Evolutionary conservation across 2,113 vertebrate genomes (phyloP), one percentile per base, ranked within the genome.

Genomic region (Sylvilagus bachmani): DNA sequence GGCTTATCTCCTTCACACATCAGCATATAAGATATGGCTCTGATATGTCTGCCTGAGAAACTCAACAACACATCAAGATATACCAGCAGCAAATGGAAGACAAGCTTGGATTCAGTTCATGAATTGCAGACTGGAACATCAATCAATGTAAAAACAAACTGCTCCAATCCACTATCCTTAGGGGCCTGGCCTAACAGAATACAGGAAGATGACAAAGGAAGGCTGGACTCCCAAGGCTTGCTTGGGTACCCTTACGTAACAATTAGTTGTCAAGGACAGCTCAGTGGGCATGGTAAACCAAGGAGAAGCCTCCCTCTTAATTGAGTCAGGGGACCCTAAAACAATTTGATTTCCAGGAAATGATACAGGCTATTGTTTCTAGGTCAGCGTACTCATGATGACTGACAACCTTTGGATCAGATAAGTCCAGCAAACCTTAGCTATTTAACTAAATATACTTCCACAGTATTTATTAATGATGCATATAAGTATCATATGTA

Each of bases 1-100:
- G 92, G 69, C 75, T 97, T 96, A 97, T 96, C 97, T 97, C 83
- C 89, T 96, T 96, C 97, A 93, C 96, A 98, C 98, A 98, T 98
- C 98, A 98, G 98, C 78, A 85, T 96, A 90, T 92, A 96, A 97
- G 96, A 95, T 96, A 95, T 49, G 84, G 87, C 74, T 97, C 92
- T 81, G 96, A 98, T 97, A 95, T 69, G 92, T 96, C 90, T 97
- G 91, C 97, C 96, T 97, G 97, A 98, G 98, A 98, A 91, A 86
- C 96, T 96, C 96, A 97, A 96, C 98, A 98, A 98, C 96, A 97
- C 89, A 90, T 93, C 80, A 93, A 96, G 95, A 95, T 69, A 93
- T 2, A 73, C 86, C 95, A 90, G 92, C 77, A 97, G 97, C 49
- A 1, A 58, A 96, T 12, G 77, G 97, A 87, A 93, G 95, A 90